These are phyloP conservation scores for Callyntrura sp. DNA, from an alignment of 2,888 invertebrate species.

Conservation along the genomic window DNA sequence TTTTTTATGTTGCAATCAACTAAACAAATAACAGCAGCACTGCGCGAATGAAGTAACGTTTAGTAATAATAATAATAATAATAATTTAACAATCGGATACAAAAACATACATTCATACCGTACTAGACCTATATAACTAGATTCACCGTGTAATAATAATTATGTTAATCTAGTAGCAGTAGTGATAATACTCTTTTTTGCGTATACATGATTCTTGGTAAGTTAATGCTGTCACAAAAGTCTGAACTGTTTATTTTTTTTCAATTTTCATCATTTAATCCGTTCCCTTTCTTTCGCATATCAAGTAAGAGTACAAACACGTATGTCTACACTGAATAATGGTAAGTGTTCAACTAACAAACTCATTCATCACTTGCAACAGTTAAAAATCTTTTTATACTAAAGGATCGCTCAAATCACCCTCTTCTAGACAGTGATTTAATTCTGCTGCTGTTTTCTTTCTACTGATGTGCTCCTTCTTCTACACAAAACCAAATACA, in stretches of 20 bases:
- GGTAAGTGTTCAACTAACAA: constrained; percentile 26
- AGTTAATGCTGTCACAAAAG: constrained; percentile 26
- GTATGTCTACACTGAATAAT: constrained; percentile 4
- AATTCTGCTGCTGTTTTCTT: not conserved
- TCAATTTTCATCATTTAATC: constrained; percentile 2
- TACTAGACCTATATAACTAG: not conserved
- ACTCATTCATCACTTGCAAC: not conserved
- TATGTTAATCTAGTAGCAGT: not conserved
- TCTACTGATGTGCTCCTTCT: not conserved
- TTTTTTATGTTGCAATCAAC: constrained; percentile 54
- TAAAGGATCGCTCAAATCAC: not conserved
- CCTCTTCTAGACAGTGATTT: not conserved
- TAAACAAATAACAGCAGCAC: constrained; percentile 40
- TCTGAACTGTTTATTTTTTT: constrained; percentile 1
- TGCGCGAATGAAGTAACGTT: constrained; percentile 6
- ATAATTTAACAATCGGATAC: constrained; percentile 47
- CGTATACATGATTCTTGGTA: constrained; percentile 51
- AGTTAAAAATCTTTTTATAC: not conserved
- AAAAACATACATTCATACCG: not conserved
- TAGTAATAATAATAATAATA: not conserved
- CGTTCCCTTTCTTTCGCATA: not conserved
- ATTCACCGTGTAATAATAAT: constrained; percentile 31
- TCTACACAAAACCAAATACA: not conserved
- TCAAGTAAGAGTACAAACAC: not conserved
- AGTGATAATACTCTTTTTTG: constrained; percentile 31